Percentiles rank a stretch among this genome's conserved stretches.
Conservation (phyloP, 2,797 vertebrate genomes). For the Paratrypauchen microcephalus region DNA sequence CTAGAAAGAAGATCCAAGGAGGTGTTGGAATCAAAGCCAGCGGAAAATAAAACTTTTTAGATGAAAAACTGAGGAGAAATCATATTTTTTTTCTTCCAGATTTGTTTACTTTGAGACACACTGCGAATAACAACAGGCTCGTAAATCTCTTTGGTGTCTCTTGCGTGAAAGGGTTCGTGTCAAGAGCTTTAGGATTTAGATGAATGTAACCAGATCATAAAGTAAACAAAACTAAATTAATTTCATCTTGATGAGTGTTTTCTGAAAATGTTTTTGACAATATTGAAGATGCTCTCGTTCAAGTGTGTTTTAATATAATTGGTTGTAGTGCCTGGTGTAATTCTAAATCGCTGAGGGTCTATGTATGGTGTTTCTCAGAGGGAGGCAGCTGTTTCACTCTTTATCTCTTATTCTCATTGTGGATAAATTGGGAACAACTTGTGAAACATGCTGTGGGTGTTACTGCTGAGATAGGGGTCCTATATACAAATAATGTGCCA, state of each 20-base stretch:
- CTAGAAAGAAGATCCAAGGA: slow-evolving; percentile 41
- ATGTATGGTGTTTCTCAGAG: slow-evolving; percentile 5
- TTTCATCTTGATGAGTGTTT: slow-evolving; percentile 7
- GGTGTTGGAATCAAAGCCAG: slow-evolving; percentile 35
- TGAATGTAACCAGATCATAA: slow-evolving; percentile 11
- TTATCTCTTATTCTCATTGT: slow-evolving; percentile 48
- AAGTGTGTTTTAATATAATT: slow-evolving; percentile 5
- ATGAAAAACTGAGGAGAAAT: slow-evolving; percentile 35
- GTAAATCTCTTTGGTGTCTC: slow-evolving; percentile 33
- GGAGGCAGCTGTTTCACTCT: slow-evolving; percentile 18
- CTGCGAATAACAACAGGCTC: slow-evolving; percentile 22
- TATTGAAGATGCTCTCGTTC: neutral
- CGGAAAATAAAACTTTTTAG: slow-evolving; percentile 40
- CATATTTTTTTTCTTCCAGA: slow-evolving; percentile 29
- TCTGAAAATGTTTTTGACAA: slow-evolving; percentile 7
- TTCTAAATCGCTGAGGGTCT: neutral
- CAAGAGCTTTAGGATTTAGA: slow-evolving; percentile 16
- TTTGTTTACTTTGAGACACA: slow-evolving; percentile 36
- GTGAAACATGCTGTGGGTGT: slow-evolving; percentile 23
- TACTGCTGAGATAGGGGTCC: slow-evolving; percentile 11
- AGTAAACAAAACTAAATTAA: slow-evolving; percentile 15
- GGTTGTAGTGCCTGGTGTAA: neutral
- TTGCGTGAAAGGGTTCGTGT: slow-evolving; percentile 23
- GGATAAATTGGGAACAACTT: slow-evolving; percentile 28
- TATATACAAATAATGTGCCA: neutral